Evolutionary conservation across 2,888 invertebrate species (phyloP).

Genomic region (Scaeva pyrastri): DNA sequence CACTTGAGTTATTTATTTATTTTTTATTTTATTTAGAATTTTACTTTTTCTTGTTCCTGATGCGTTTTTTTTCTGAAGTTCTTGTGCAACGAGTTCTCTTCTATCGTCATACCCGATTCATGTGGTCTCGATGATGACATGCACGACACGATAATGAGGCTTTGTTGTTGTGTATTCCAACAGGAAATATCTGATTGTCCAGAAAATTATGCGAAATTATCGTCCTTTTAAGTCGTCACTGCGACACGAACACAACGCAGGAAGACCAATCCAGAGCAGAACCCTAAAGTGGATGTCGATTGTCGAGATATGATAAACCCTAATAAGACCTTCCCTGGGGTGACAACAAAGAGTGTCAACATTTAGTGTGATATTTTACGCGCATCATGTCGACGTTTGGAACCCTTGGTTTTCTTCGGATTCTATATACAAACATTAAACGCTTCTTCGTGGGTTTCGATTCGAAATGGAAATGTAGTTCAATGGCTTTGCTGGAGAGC

Average conservation of each 20-base stretch:
- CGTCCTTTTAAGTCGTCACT: constrained; percentile 47
- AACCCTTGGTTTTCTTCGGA: not conserved
- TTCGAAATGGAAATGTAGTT: not conserved
- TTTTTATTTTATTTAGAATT: constrained; percentile 10
- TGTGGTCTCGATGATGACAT: constrained; percentile 21
- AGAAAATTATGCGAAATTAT: constrained; percentile 69
- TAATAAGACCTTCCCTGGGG: not conserved
- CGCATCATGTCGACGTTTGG: constrained; percentile 39
- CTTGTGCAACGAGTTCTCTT: constrained; percentile 55
- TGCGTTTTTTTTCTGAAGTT: not conserved
- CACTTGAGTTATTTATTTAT: constrained; percentile 29
- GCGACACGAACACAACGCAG: not conserved
- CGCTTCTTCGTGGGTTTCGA: not conserved
- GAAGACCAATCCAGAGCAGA: not conserved
- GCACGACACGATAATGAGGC: constrained; percentile 63
- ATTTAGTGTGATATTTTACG: constrained; percentile 43
- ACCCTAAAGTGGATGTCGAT: not conserved
- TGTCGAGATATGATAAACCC: too few species aligned
- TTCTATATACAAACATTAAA: constrained; percentile 49
- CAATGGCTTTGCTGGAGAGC: constrained; percentile 18
- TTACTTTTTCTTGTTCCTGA: constrained; percentile 29
- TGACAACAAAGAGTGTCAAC: constrained; percentile 35
- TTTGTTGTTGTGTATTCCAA: constrained; percentile 37
- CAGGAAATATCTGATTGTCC: constrained; percentile 69
- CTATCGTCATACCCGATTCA: not conserved